Base-by-base conservation (phyloP, 2,113 vertebrate genomes). In the Hipposideros armiger region DNA sequence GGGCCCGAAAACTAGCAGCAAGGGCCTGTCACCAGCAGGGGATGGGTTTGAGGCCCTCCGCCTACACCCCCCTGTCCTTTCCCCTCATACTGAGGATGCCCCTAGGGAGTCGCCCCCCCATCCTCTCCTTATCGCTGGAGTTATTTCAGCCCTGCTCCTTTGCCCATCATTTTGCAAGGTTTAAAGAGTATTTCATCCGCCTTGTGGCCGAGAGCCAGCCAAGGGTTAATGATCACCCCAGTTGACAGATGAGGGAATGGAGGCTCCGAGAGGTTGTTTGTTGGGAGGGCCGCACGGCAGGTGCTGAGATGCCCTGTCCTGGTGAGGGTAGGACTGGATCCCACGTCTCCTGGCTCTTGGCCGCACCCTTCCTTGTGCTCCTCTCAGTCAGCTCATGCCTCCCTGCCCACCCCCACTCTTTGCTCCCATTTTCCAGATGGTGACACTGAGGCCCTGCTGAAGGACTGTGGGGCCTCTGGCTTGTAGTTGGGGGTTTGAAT, bases 1-100 rank as follows among this genome's bases (percentile, higher is more conserved):
- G 98, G 91, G 95, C 93, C 97, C 98, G 98, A 95, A 98, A 32
- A 98, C 98, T 98, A 98, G 97, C 98, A 98, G 98, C 97, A 96
- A 98, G 98, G 97, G 98, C 98, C 98, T 97, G 96, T 98, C 98
- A 95, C 98, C 98, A 98, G 87, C 97, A 82, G 28, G 42, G 95
- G 74, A 40, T 26, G 45, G 95, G 76, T 28, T 3, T 3, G 8
- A 82, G 69, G 40, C 15, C 36, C 30, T 69, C 32, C 16, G 74
- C 64, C 28, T 15, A 19, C 14, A 47, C 26, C 22, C 0, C 14
- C 3, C 4, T 0, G 1, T 16, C 67, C 66, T 45, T 26, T 45
- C 36, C 13, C 1, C 42, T 40, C 4, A 4, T 0, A 1, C 45
- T 8, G 52, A 22, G 54, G 40, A 10, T 26, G 3, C 22, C 20